Percentiles rank a stretch among this genome's conserved stretches.
Conservation (phyloP, 2,797 vertebrate species). For the Scolopax rusticola region DNA sequence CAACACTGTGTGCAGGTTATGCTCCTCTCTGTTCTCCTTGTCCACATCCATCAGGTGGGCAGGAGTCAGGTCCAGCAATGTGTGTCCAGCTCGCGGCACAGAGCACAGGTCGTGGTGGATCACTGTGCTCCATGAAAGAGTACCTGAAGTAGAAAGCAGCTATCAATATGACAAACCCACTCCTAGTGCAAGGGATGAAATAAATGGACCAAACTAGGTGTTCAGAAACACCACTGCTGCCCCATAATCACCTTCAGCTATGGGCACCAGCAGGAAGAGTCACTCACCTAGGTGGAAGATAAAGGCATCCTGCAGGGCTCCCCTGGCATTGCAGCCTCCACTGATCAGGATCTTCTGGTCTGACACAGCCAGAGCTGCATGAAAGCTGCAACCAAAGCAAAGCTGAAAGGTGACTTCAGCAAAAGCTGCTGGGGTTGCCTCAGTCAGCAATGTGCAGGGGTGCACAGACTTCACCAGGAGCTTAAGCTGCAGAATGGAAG, state of each 20-base stretch:
- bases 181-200: not conserved
- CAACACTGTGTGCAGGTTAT: conserved; percentile 74
- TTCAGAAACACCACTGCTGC: not conserved
- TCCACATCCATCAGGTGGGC: conserved; percentile 40
- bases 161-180: not conserved
- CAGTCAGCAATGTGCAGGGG: not conserved
- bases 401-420: not conserved
- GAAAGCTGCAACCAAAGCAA: conserved; percentile 82
- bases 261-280: not conserved
- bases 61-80: conserved; percentile 79
- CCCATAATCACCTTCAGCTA: not conserved
- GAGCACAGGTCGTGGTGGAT: conserved; percentile 77
- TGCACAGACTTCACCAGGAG: not conserved
- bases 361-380: conserved; percentile 86
- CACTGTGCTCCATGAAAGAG: conserved; percentile 84
- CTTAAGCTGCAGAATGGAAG: not conserved
- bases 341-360: conserved; percentile 87
- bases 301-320: conserved; percentile 86
- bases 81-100: conserved; percentile 87
- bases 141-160: conserved; percentile 77
- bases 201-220: not conserved
- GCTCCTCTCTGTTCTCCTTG: conserved; percentile 47
- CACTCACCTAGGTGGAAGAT: conserved; percentile 85
- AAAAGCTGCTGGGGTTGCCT: not conserved
- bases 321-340: conserved; percentile 87